Evolutionary conservation across 2,888 invertebrate genomes (phyloP).

Genomic region (Chymomyza procnemis): DNA sequence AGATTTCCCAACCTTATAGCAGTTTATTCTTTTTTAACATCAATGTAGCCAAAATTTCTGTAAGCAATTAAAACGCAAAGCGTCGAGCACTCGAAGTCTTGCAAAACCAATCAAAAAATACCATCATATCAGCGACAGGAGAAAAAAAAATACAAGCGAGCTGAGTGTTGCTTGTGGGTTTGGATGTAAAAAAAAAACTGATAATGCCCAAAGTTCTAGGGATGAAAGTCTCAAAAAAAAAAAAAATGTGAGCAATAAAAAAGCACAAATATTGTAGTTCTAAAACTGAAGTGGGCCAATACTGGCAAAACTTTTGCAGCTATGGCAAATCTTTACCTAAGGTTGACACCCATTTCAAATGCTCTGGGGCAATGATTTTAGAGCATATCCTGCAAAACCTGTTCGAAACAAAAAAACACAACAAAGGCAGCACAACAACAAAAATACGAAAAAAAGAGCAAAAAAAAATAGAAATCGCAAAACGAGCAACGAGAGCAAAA

Average conservation of each 20-base stretch:
- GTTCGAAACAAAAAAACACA: constrained; percentile 15
- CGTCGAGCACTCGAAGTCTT: constrained; percentile 38
- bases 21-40: background rate
- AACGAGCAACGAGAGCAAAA: background rate
- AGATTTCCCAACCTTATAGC: background rate
- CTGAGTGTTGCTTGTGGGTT: background rate
- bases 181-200: constrained; percentile 23
- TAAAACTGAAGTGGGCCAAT: constrained; percentile 16
- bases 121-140: constrained; percentile 47
- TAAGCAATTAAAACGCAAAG: constrained; percentile 59
- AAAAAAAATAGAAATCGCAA: background rate
- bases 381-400: constrained; percentile 41
- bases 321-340: constrained; percentile 40
- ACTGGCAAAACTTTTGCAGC: constrained; percentile 41
- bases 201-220: constrained; percentile 53
- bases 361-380: constrained; percentile 21
- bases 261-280: constrained; percentile 47
- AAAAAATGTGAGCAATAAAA: constrained; percentile 42
- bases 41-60: constrained; percentile 33
- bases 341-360: constrained; percentile 63
- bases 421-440: constrained; percentile 38
- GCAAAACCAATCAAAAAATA: constrained; percentile 68
- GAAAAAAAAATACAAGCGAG: constrained; percentile 1
- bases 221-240: background rate
- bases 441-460: constrained; percentile 8